Evolutionary conservation across 1,140 invertebrate genomes (phyloP).

Genomic region (Globodera rostochiensis): DNA sequence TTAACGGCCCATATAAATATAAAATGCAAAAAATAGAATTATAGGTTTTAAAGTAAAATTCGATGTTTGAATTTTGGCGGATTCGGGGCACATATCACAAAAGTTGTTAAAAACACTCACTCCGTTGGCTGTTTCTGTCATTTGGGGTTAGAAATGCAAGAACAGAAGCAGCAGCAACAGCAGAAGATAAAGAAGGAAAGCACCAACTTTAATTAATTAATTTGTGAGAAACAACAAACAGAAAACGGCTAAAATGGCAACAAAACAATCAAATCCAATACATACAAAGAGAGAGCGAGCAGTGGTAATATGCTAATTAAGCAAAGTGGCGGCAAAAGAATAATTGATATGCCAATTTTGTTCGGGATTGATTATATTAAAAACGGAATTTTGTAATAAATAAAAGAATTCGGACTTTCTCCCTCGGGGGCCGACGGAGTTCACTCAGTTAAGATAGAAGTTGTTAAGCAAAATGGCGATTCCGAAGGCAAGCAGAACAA

Average conservation of each 20-base stretch:
- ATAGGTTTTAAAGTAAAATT: not conserved
- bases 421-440: too few species aligned
- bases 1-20: not conserved
- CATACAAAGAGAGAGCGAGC: not conserved
- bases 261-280: not conserved
- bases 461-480: slow-evolving; percentile 51
- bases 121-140: not conserved
- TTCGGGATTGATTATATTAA: not conserved
- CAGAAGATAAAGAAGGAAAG: not conserved
- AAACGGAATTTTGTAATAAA: not conserved
- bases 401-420: not conserved
- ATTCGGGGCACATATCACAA: not conserved
- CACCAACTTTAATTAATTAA: not conserved
- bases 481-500: slow-evolving; percentile 50
- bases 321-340: not conserved
- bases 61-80: not conserved
- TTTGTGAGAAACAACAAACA: not conserved
- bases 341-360: not conserved
- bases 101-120: not conserved
- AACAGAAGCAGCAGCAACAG: not conserved
- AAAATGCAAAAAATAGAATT: not conserved
- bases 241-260: not conserved
- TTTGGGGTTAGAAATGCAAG: not conserved
- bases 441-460: slow-evolving; percentile 39
- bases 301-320: not conserved